These are phyloP conservation scores for Aspidapion aeneum DNA, from an alignment of 2,888 invertebrate species.

Conservation along the genomic window DNA sequence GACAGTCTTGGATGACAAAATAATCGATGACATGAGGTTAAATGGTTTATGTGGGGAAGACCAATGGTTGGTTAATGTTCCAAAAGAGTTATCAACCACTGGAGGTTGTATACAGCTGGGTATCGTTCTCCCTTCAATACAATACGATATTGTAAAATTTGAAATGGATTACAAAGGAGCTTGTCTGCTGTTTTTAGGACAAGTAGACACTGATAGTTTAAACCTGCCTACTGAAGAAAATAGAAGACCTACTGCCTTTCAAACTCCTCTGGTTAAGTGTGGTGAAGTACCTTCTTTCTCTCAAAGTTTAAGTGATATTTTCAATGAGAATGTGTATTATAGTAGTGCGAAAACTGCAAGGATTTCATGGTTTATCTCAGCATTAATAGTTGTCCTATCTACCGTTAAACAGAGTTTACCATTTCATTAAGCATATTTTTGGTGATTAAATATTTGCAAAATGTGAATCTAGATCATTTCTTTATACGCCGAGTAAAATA, in stretches of 20 bases:
- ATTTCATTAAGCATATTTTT: conserved; percentile 47
- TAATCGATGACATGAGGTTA: conserved; percentile 44
- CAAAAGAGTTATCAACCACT: conserved; percentile 52
- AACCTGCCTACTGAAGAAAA: conserved; percentile 31
- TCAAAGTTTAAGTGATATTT: conserved; percentile 32
- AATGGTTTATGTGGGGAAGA: conserved; percentile 44
- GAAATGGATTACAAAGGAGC: conserved; percentile 48
- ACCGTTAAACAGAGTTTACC: too few relatives aligned
- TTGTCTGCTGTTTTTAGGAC: conserved; percentile 51
- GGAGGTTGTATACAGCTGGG: conserved; percentile 54
- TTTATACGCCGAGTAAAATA: conserved; percentile 52
- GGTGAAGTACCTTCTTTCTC: conserved; percentile 37
- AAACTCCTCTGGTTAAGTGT: conserved; percentile 52
- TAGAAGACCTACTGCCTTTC: conserved; percentile 53
- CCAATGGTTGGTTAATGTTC: conserved; percentile 50
- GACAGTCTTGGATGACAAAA: conserved; percentile 48
- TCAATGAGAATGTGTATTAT: conserved; percentile 29
- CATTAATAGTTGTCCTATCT: too few relatives aligned
- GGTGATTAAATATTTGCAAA: conserved; percentile 56
- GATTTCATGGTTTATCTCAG: too few relatives aligned
- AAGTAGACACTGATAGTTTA: conserved; percentile 45
- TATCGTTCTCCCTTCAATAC: conserved; percentile 52
- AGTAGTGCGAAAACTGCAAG: too few relatives aligned
- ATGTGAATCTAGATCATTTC: conserved; percentile 54
- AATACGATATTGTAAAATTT: conserved; percentile 52